These are phyloP conservation scores for Drosophila trapezifrons DNA, from an alignment of 1,140 invertebrate genomes.

Conservation along the genomic window DNA sequence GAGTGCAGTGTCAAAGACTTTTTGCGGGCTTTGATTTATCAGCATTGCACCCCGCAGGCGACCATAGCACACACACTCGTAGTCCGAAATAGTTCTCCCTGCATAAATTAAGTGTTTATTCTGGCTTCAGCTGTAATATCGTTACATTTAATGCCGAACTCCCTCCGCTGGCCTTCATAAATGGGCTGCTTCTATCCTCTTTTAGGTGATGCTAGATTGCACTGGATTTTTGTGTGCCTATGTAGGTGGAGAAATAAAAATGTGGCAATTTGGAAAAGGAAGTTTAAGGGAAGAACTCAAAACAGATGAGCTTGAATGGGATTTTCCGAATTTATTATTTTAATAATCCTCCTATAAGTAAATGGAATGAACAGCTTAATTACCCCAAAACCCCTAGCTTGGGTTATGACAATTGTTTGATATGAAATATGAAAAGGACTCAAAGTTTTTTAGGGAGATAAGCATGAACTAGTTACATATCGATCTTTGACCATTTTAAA, in stretches of 20 bases:
- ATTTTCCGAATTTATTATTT: neutral
- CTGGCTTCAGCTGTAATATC: conserved; percentile 30
- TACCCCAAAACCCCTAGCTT: no score
- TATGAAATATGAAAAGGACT: no score
- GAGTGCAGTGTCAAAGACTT: conserved; percentile 52
- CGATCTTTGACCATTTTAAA: no score
- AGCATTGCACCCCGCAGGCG: conserved; percentile 40
- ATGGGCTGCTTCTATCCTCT: neutral
- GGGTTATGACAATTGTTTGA: no score
- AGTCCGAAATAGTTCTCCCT: conserved; percentile 1
- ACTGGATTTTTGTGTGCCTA: neutral
- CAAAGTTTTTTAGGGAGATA: no score
- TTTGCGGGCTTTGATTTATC: conserved; percentile 57
- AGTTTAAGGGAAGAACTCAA: neutral
- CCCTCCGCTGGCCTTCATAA: conserved; percentile 20
- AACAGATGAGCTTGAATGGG: neutral
- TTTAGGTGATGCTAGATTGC: conserved; percentile 1
- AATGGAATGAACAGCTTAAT: neutral
- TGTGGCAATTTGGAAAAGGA: neutral
- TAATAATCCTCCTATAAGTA: neutral
- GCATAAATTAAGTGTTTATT: conserved; percentile 58
- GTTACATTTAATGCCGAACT: conserved; percentile 42
- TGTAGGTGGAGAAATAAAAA: conserved; percentile 2
- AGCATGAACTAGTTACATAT: no score
- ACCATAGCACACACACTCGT: conserved; percentile 13